Evolutionary conservation across 2,113 vertebrate species (phyloP).

Genomic region (Sylvilagus bachmani): DNA sequence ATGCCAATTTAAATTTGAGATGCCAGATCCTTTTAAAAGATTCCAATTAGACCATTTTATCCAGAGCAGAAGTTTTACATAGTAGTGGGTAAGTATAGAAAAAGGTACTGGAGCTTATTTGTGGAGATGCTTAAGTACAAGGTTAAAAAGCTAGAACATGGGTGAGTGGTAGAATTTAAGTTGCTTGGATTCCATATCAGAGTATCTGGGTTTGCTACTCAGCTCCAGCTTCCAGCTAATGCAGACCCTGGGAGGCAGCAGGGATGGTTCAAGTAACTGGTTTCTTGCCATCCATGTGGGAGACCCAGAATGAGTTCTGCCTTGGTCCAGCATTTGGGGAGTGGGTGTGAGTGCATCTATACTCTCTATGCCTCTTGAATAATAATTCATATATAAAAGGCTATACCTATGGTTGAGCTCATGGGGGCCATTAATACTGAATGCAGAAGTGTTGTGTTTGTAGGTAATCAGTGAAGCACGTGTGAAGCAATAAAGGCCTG

Average conservation of each 20-base stretch:
- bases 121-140: background rate
- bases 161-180: too few relatives aligned
- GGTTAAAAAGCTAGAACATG: background rate
- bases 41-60: background rate
- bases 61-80: background rate
- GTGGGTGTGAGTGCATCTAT: too few relatives aligned
- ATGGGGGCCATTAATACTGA: background rate
- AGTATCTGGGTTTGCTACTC: too few relatives aligned
- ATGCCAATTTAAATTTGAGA: conserved; percentile 15
- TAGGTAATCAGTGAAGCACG: background rate
- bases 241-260: too few relatives aligned
- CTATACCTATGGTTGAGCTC: background rate
- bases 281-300: too few relatives aligned
- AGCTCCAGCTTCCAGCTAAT: too few relatives aligned
- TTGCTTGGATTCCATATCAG: too few relatives aligned
- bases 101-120: background rate
- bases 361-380: too few relatives aligned
- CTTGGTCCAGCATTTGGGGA: too few relatives aligned
- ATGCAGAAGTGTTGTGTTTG: background rate
- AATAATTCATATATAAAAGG: background rate
- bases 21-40: conserved; percentile 25
- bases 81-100: background rate
- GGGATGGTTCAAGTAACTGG: too few relatives aligned
- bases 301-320: too few relatives aligned
- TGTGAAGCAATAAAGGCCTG: background rate